Percentiles rank a stretch among this genome's conserved stretches.
phyloP scores from a whole-genome alignment of 1,140 invertebrate species.

The Drosophila nebulosa region DNA sequence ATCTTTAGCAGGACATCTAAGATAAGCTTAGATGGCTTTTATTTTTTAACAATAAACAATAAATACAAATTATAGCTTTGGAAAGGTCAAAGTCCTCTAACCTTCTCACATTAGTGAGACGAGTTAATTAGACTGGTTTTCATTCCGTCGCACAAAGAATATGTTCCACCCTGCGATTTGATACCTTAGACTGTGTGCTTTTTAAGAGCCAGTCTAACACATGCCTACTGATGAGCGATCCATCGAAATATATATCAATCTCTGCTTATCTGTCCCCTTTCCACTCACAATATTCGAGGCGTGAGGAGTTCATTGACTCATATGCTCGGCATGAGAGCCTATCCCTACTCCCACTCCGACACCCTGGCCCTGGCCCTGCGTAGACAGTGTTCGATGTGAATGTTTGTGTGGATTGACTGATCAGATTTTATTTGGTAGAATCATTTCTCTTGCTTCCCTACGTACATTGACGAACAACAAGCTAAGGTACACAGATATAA shows the following conservation, averaged over 20 bases:
- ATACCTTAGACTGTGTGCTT: not conserved
- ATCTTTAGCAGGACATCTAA: not conserved
- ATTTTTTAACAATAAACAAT: not conserved
- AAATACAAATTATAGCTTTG: not conserved
- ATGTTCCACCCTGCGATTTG: not conserved
- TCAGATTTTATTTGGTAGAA: not conserved
- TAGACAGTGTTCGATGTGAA: not conserved
- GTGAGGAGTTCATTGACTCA: not conserved
- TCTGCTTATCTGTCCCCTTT: constrained; percentile 1
- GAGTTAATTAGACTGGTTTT: not conserved
- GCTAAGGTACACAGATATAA: too few species aligned
- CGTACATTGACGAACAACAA: too few species aligned
- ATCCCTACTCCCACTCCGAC: not conserved
- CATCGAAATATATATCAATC: not conserved
- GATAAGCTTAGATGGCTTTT: not conserved
- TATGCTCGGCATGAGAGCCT: not conserved
- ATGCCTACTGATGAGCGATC: not conserved
- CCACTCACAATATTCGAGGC: not conserved
- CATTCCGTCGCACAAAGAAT: not conserved
- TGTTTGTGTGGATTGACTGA: not conserved
- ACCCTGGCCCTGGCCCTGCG: not conserved
- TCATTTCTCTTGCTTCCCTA: not conserved
- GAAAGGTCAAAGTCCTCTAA: not conserved
- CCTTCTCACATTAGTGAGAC: not conserved
- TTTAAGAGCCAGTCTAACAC: not conserved